Conservation (phyloP, 53 echinoderm and acorn worm species). For the Mesocentrotus franciscanus region DNA sequence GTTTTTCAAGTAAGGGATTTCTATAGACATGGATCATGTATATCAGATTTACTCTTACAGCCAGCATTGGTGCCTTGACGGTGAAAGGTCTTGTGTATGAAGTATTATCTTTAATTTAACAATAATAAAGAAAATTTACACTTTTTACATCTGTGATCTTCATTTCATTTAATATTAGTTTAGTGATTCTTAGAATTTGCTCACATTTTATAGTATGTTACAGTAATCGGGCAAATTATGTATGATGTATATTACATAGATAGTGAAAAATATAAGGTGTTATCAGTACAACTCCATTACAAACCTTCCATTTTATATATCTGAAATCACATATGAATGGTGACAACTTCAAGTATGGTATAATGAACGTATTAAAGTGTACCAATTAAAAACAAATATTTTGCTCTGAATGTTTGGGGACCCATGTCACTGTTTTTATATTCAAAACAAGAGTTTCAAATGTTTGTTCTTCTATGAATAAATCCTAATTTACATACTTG, state of each 20-base stretch:
- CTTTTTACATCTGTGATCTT: neutral
- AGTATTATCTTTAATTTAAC: neutral
- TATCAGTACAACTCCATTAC: neutral
- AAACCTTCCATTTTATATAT: neutral
- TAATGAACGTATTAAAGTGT: too few species aligned
- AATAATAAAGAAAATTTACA: neutral
- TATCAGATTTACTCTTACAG: neutral
- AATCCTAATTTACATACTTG: too few species aligned
- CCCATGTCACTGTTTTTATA: too few species aligned
- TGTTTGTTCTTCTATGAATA: too few species aligned
- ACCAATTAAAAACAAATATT: too few species aligned
- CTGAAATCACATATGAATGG: neutral
- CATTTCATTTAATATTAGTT: neutral
- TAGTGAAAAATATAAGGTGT: neutral
- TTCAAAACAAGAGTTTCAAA: too few species aligned
- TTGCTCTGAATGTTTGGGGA: too few species aligned
- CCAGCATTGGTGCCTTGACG: constrained; percentile 1
- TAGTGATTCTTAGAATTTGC: neutral
- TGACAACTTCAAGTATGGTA: neutral
- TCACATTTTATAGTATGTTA: neutral
- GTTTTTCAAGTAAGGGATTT: neutral
- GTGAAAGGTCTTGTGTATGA: neutral
- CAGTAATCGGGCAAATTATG: neutral
- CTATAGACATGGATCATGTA: neutral
- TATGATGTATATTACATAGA: neutral